These are phyloP conservation scores for Pseudoips prasinana DNA, from an alignment of 2,888 invertebrate species.

Conservation along the genomic window DNA sequence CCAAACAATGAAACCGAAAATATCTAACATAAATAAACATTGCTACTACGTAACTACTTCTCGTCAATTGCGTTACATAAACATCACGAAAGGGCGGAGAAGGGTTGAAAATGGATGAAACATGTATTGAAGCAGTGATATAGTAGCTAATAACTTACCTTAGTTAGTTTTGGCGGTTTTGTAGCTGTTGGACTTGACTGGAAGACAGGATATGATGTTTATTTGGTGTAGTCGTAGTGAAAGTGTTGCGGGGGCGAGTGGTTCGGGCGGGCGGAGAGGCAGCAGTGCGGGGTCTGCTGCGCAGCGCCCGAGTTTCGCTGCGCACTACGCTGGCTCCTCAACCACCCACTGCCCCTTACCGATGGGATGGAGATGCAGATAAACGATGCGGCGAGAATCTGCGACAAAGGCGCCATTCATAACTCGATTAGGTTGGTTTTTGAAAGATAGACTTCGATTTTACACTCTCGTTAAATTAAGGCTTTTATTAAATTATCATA, in stretches of 20 bases:
- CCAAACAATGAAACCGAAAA: too few relatives aligned
- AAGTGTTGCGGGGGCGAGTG: constrained; percentile 28
- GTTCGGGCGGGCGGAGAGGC: constrained; percentile 43
- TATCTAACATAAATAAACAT: too few relatives aligned
- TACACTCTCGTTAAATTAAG: too few relatives aligned
- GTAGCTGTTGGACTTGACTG: neutral
- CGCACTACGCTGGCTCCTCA: constrained; percentile 39
- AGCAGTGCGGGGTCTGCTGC: constrained; percentile 39
- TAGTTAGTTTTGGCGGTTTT: constrained; percentile 12
- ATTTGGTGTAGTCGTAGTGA: constrained; percentile 5
- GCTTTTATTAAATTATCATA: too few relatives aligned
- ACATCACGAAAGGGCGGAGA: too few relatives aligned
- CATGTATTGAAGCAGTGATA: neutral
- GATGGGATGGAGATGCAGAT: neutral
- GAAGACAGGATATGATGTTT: constrained; percentile 1
- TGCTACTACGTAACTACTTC: too few relatives aligned
- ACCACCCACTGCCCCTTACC: too few relatives aligned
- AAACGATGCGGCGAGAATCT: too few relatives aligned
- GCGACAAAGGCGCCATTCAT: too few relatives aligned
- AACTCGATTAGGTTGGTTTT: neutral
- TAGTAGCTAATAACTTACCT: constrained; percentile 16
- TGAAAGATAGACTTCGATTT: too few relatives aligned
- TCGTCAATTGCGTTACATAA: too few relatives aligned
- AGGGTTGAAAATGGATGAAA: too few relatives aligned
- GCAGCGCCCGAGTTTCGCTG: constrained; percentile 37